These are phyloP conservation scores for Ptychodera flava DNA, from an alignment of 35 echinoderm and acorn worm species.

Conservation along the genomic window DNA sequence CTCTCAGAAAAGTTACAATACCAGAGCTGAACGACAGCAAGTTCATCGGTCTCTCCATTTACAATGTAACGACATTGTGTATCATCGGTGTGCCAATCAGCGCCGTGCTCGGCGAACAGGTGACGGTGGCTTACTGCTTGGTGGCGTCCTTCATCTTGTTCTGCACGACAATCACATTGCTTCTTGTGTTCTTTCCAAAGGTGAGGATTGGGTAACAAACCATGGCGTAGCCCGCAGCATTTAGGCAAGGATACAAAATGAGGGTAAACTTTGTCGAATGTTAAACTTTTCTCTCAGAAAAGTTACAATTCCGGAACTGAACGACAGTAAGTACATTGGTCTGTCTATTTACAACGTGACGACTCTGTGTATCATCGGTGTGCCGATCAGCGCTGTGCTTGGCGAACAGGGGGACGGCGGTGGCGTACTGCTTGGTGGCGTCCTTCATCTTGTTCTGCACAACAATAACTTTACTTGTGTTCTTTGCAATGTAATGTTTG, in stretches of 20 bases:
- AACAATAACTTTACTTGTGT: slow-evolving; percentile 36
- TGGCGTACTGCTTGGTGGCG: slow-evolving; percentile 17
- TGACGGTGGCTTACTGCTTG: slow-evolving; percentile 5
- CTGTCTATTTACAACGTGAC: slow-evolving; percentile 51
- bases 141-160: slow-evolving; percentile 21
- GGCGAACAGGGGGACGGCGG: slow-evolving; percentile 3
- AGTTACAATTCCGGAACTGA: slow-evolving; percentile 30
- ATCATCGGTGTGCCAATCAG: slow-evolving; percentile 23
- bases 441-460: slow-evolving; percentile 18
- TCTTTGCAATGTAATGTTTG: too few species aligned
- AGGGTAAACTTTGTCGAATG: too few species aligned
- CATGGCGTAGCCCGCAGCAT: too few species aligned
- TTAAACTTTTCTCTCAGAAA: too few species aligned
- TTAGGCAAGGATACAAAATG: too few species aligned
- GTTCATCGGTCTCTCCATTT: slow-evolving; percentile 39
- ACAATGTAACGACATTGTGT: slow-evolving; percentile 35
- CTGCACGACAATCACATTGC: slow-evolving; percentile 24
- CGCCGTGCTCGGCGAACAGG: slow-evolving; percentile 11
- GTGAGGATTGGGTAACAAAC: too few species aligned
- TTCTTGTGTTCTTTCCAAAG: slow-evolving; percentile 35
- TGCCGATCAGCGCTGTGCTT: slow-evolving; percentile 21
- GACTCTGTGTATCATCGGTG: slow-evolving; percentile 12
- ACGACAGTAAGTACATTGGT: slow-evolving; percentile 42
- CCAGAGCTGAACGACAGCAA: slow-evolving; percentile 38
- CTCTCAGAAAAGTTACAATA: too few species aligned